phyloP scores from a whole-genome alignment of 2,888 invertebrate genomes.

The Trisateles emortualis region DNA sequence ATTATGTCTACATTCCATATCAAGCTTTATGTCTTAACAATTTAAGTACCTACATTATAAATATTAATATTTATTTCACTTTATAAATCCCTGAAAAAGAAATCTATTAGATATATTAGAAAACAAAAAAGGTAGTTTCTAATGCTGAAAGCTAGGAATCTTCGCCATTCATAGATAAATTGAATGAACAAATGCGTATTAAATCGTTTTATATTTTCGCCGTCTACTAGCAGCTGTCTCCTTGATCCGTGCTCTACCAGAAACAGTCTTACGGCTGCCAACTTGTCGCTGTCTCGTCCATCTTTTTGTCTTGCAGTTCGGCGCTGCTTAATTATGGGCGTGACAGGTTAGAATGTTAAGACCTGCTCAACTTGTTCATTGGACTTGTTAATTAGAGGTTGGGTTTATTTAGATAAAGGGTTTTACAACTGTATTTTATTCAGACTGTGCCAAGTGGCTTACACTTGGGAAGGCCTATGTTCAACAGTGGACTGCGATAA shows the following conservation, averaged over 20 bases:
- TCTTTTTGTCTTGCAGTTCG: slow-evolving; percentile 47
- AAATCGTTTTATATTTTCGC: slow-evolving; percentile 40
- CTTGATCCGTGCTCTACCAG: slow-evolving; percentile 66
- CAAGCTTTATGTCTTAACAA: slow-evolving; percentile 9
- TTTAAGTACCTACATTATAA: too few relatives aligned
- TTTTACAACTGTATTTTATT: slow-evolving; percentile 19
- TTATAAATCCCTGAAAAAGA: too few relatives aligned
- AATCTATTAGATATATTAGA: too few relatives aligned
- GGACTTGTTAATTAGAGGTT: slow-evolving; percentile 39
- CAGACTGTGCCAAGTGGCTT: too few relatives aligned
- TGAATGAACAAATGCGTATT: slow-evolving; percentile 26
- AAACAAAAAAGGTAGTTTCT: too few relatives aligned
- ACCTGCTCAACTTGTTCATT: slow-evolving; percentile 22
- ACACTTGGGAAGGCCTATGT: too few relatives aligned
- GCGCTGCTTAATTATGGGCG: slow-evolving; percentile 40
- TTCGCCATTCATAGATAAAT: slow-evolving; percentile 7
- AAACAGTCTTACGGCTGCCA: slow-evolving; percentile 40
- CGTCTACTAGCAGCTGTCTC: slow-evolving; percentile 55
- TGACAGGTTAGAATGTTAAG: slow-evolving; percentile 32
- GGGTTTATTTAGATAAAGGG: too few relatives aligned
- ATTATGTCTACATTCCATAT: slow-evolving; percentile 19
- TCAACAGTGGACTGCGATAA: too few relatives aligned
- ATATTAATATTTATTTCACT: background rate
- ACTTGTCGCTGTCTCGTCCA: slow-evolving; percentile 40
- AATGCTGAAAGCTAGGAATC: too few relatives aligned